A percentile compares a stretch with the other conserved stretches of the same genome.
Conservation (phyloP, 2,113 vertebrate genomes). For the Cisticola juncidis region DNA sequence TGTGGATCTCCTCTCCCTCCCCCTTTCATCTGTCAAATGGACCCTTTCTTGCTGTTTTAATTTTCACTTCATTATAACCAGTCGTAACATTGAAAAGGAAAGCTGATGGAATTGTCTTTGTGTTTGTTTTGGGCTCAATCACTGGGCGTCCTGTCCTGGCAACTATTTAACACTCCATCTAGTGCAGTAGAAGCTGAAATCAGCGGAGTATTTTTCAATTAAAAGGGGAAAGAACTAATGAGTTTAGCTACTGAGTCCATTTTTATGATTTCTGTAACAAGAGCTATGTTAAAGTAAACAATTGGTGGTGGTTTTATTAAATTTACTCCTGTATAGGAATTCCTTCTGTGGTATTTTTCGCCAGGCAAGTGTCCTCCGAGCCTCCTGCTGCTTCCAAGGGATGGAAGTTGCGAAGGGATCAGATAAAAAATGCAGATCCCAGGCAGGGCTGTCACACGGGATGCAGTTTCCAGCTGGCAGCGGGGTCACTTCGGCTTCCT, state of each 20-base stretch:
- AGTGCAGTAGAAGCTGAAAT: conserved; percentile 65
- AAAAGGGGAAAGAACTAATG: conserved; percentile 66
- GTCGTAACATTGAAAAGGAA: conserved; percentile 69
- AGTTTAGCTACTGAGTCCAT: conserved; percentile 70
- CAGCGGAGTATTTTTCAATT: conserved; percentile 62
- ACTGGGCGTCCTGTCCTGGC: conserved; percentile 54
- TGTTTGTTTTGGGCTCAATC: conserved; percentile 66
- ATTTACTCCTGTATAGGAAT: conserved; percentile 68
- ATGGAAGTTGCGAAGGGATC: neutral
- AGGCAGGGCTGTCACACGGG: neutral
- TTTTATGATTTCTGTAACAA: conserved; percentile 78
- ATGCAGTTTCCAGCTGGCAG: neutral
- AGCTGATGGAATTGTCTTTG: conserved; percentile 68
- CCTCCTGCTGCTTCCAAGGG: neutral
- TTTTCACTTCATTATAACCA: conserved; percentile 60
- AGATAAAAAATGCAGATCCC: neutral
- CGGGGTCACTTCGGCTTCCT: neutral
- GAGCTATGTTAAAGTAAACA: conserved; percentile 79
- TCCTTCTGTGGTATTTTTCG: conserved; percentile 72
- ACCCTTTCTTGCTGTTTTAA: conserved; percentile 63
- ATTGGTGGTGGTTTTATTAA: conserved; percentile 79
- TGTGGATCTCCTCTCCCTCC: conserved; percentile 65
- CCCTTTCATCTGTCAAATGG: conserved; percentile 56
- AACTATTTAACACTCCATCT: conserved; percentile 61
- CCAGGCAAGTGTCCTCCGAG: conserved; percentile 50